Evolutionary conservation across 2,888 invertebrate genomes (phyloP).

Genomic region (Pasiphila rectangulata): DNA sequence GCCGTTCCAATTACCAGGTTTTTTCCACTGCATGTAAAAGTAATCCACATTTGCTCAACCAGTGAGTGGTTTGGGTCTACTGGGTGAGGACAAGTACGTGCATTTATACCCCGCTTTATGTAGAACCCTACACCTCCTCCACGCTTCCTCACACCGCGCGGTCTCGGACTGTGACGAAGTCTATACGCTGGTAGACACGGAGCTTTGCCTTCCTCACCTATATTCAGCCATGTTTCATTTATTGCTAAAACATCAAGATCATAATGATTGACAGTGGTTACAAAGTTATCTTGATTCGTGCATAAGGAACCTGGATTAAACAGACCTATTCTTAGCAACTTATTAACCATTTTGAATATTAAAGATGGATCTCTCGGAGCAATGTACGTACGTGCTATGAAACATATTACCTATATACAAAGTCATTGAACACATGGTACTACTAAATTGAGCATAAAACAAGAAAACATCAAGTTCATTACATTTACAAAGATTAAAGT

Average conservation of each 20-base stretch:
- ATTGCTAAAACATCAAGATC: constrained; percentile 27
- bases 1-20: background rate
- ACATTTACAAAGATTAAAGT: background rate
- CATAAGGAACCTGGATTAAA: constrained; percentile 26
- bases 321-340: constrained; percentile 20
- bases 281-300: constrained; percentile 25
- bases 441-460: background rate
- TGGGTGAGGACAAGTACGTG: constrained; percentile 1
- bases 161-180: constrained; percentile 22
- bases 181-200: constrained; percentile 21
- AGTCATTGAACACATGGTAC: background rate
- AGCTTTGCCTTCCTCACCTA: constrained; percentile 25
- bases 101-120: constrained; percentile 9
- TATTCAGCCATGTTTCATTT: constrained; percentile 32
- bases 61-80: background rate
- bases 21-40: background rate
- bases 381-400: background rate
- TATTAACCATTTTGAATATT: background rate
- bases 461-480: background rate
- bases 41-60: constrained; percentile 23
- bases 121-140: constrained; percentile 30
- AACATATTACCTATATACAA: background rate
- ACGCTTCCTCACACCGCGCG: constrained; percentile 4
- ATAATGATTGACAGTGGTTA: background rate
- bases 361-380: background rate